Conservation (phyloP, 2,113 vertebrate genomes). For the Phylloscopus trochiloides region DNA sequence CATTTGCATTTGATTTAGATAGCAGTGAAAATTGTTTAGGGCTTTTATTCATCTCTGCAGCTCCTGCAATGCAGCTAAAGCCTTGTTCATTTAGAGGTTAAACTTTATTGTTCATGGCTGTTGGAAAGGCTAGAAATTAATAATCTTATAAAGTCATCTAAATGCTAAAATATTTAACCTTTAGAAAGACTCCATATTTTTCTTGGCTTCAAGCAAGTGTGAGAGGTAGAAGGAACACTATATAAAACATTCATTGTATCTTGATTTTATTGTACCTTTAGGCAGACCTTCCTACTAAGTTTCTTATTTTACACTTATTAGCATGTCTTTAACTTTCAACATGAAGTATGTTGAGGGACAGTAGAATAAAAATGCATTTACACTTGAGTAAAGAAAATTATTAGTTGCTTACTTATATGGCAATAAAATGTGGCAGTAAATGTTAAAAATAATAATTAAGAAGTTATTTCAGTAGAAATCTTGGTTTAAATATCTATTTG, state of each 20-base stretch:
- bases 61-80: conserved; percentile 13
- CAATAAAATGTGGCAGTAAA: not conserved
- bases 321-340: conserved; percentile 1
- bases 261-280: conserved; percentile 29
- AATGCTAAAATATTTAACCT: conserved; percentile 63
- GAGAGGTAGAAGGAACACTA: not conserved
- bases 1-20: not conserved
- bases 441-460: not conserved
- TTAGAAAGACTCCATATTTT: conserved; percentile 43
- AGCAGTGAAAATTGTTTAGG: not conserved
- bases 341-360: not conserved
- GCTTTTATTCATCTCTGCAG: not conserved
- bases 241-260: conserved; percentile 32
- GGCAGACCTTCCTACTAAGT: not conserved
- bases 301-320: conserved; percentile 22
- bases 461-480: not conserved
- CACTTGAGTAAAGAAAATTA: not conserved
- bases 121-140: conserved; percentile 49
- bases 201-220: conserved; percentile 25
- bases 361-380: conserved; percentile 18
- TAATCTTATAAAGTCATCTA: conserved; percentile 41
- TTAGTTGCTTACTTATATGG: not conserved
- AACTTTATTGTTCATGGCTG: conserved; percentile 28
- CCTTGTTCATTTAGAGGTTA: conserved; percentile 45
- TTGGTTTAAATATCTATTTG: not conserved